Evolutionary conservation across 1,140 invertebrate genomes (phyloP), one percentile per base, ranked within the genome.

Genomic region (Medauroidea extradentata): DNA sequence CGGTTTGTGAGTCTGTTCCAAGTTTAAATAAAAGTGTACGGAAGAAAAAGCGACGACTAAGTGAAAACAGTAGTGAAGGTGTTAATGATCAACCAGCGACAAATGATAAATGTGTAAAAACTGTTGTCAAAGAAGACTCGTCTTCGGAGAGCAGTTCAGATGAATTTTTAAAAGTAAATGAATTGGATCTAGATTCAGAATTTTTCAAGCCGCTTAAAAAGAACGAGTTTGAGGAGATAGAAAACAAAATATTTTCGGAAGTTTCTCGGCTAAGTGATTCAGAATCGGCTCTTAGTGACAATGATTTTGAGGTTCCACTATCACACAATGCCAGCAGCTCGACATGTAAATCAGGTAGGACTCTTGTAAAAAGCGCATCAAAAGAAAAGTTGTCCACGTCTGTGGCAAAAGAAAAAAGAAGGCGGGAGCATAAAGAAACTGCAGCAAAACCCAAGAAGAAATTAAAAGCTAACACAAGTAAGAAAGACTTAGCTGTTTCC

Each of bases 271-370:
- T 71, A 23, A 72, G 65, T 59, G 67, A 69, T 58, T 67, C 69
- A 39, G 73, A 73, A 41, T 68, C 66, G 34, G 71, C 72, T 25
- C 65, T 64, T 21, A 69, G 72, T 53, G 64, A 67, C 53, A 63
- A 66, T 53, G 52, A 63, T 59, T 25, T 38, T 27, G 25, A 60
- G 44, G 18, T 1, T 23, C 44, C 16, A n/a, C 1, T 24, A 18
- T n/a, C 1, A 13, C 39, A 49, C 13, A 27, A 38, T 53, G 23
- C 43, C 23, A 16, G 19, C 5, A 18, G 19, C 16, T 53, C 52
- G 14, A 53, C 19, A 19, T 18, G 9, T 41, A n/a, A 14, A 16
- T 16, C 50, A 52, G 9, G 18, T 9, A 19, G 9, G 27, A 8
- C 5, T 19, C 27, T n/a, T 13, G n/a, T 5, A 9, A 18, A 21